Evolutionary conservation across 1,140 invertebrate genomes (phyloP).

Genomic region (Formica exsecta): DNA sequence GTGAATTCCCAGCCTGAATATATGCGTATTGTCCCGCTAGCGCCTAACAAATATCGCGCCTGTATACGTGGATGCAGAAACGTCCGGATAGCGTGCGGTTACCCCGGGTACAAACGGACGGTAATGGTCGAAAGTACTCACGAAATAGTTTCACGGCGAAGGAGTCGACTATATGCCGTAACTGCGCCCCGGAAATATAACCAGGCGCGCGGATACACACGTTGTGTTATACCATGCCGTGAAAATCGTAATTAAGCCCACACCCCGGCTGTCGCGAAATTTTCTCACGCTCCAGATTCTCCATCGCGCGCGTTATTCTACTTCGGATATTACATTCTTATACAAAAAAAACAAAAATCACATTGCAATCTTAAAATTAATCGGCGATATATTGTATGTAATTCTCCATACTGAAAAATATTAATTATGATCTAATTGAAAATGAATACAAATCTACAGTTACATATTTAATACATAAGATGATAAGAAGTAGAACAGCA

Average conservation of each 20-base stretch:
- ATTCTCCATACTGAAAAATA: neutral
- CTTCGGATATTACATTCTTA: neutral
- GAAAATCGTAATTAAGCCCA: slow-evolving; percentile 54
- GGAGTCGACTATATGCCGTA: slow-evolving; percentile 29
- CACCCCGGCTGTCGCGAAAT: slow-evolving; percentile 9
- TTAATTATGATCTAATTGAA: neutral
- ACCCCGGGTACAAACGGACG: slow-evolving; percentile 45
- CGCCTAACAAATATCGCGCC: slow-evolving; percentile 49
- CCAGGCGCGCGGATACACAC: slow-evolving; percentile 18
- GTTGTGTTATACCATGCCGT: neutral
- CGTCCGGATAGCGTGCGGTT: slow-evolving; percentile 56
- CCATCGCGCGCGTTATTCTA: neutral
- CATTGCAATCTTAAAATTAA: neutral
- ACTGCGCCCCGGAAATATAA: slow-evolving; percentile 48
- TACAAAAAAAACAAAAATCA: neutral
- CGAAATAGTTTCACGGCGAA: slow-evolving; percentile 59
- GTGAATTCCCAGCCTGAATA: slow-evolving; percentile 46
- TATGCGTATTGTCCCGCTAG: slow-evolving; percentile 62
- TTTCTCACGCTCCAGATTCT: slow-evolving; percentile 13
- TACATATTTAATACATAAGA: neutral
- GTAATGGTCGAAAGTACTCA: slow-evolving; percentile 59
- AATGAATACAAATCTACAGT: neutral
- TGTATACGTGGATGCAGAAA: slow-evolving; percentile 37
- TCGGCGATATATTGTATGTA: neutral
- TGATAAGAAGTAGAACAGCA: neutral